Base-by-base conservation (phyloP, 2,888 invertebrate genomes). In the Axea sp. region DNA sequence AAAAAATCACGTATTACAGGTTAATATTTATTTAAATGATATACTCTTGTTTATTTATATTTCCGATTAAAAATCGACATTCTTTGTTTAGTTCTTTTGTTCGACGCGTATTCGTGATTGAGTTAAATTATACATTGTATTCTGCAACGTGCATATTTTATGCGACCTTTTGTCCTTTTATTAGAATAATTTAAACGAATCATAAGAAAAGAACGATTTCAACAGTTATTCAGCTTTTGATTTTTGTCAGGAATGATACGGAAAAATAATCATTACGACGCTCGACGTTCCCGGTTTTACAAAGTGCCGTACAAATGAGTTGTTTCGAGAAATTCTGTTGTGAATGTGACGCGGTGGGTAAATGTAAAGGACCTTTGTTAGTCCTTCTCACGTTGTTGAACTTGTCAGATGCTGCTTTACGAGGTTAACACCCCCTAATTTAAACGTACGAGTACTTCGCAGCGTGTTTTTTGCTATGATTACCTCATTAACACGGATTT, bases 401-500 rank as follows among this genome's bases (percentile, higher is more conserved):
- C 37, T 65, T 37, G 17, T 8, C 31, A 33, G 28, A 31, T 41
- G 47, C 55, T 47, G 37, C 37, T 47, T 55, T 9, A 17, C 12
- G 33, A 28, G 1, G 7, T 15, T 22, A 9, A 15, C 28, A 26
- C 5, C 22, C n/a, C 5, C 39, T 67, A 55, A 37, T 65, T 65
- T 37, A 45, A 28, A 43, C 37, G 65, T 22, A 31, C 3, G 47
- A 31, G 39, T 62, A 30, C 31, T 12, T 11, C 24, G 39, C 28
- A 12, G 15, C 30, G 6, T 47, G 12, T 28, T 60, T 60, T 55
- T 39, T 47, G 28, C 53, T 22, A 37, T 33, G 67, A 67, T 67
- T 47, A 47, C 47, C 39, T 67, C 39, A 65, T 57, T 67, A 67
- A 39, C 67, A 26, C 35, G 55, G 45, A 55, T 65, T 53, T 17